phyloP scores from a whole-genome alignment of 2,113 vertebrate genomes.

The Ploceus nigricollis region DNA sequence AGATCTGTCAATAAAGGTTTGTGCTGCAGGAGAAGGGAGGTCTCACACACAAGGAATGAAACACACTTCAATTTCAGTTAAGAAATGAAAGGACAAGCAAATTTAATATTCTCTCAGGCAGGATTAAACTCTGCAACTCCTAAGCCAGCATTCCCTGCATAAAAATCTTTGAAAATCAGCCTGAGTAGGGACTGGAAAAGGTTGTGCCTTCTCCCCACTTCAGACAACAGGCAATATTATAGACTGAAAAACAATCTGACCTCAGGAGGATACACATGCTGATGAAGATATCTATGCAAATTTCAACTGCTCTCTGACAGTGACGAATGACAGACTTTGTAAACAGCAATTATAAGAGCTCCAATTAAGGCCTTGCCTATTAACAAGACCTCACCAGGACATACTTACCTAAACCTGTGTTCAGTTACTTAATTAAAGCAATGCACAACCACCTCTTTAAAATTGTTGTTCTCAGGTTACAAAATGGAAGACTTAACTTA shows the following conservation, averaged over 20 bases:
- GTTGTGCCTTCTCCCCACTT: not conserved
- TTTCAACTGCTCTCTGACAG: not conserved
- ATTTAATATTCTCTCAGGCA: not conserved
- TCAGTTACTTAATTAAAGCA: not conserved
- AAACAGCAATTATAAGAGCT: slow-evolving; percentile 37
- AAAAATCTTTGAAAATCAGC: not conserved
- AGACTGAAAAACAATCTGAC: not conserved
- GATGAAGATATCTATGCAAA: not conserved
- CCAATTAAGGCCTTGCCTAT: not conserved
- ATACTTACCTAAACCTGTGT: not conserved
- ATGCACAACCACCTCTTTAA: not conserved
- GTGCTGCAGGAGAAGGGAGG: not conserved
- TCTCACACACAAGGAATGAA: not conserved
- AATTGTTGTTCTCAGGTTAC: not conserved
- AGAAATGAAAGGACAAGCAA: not conserved
- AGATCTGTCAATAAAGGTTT: not conserved
- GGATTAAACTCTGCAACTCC: not conserved
- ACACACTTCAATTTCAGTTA: not conserved
- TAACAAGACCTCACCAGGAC: not conserved
- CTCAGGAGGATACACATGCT: not conserved
- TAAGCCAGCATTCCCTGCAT: not conserved
- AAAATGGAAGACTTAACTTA: not conserved
- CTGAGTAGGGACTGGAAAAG: not conserved
- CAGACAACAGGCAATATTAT: not conserved
- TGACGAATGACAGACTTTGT: not conserved